Base-by-base conservation (phyloP, 1,140 invertebrate genomes). In the Scaptomyza graminum region DNA sequence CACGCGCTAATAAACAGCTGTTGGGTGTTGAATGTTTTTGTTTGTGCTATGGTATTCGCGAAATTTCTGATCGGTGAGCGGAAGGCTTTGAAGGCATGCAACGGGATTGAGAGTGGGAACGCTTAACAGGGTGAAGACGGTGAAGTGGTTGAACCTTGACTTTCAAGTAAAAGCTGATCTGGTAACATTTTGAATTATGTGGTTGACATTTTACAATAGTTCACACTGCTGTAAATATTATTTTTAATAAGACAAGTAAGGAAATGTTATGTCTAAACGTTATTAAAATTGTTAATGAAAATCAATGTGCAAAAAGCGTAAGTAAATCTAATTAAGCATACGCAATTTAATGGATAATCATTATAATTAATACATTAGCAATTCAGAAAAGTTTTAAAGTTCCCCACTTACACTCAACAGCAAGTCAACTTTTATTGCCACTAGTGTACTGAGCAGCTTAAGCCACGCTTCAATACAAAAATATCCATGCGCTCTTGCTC, bases 21-120 rank as follows among this genome's bases (percentile, higher is more conserved):
- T 61, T 68, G 39, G n/a, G 16, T 60, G 37, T 34, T 43, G 37
- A 41, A 12, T 41, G 28, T 22, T 59, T 9, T 34, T 65, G 63
- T 60, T 68, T 37, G 39, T 73, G 34, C 22, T 65, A 12, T 51
- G 56, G 37, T 51, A 71, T 71, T 71, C 62, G 62, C 54, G 55
- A 72, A 56, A 71, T 71, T 66, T 66, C 62, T 65, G 28, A 59
- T 55, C 47, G 13, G 4, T 37, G 12, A 46, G 13, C 50, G 18
- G 25, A 15, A 34, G 12, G 43, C 11, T 49, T 18, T 50, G 18
- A 51, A 31, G 16, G n/a, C 47, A 60, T 49, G 69, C 63, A 54
- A 67, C 63, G 63, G 55, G 63, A 67, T 39, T 66, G 49, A 49
- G 47, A 60, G 34, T 28, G 41, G 28, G 41, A 46, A 66, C 54